phyloP scores from a whole-genome alignment of 2,113 vertebrate genomes.

The Phrynocephalus versicolor region DNA sequence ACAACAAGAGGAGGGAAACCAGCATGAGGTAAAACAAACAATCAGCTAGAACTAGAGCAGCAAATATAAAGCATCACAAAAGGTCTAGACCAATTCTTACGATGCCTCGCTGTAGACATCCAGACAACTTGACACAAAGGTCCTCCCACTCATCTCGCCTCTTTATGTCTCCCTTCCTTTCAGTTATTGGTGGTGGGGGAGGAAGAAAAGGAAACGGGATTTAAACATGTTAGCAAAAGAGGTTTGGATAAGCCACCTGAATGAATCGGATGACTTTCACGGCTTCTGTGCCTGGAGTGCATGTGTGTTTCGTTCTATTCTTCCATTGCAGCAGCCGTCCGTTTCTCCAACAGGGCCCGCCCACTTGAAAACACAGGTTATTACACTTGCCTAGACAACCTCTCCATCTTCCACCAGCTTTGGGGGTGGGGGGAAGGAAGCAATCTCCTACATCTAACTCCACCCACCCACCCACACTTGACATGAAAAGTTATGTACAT shows the following conservation, averaged over 20 bases:
- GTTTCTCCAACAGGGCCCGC: neutral
- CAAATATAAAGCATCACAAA: neutral
- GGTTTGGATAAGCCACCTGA: neutral
- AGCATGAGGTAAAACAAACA: neutral
- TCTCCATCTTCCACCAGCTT: neutral
- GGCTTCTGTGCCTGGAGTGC: neutral
- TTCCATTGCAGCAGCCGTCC: neutral
- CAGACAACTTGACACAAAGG: neutral
- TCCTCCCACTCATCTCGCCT: neutral
- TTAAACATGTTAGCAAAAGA: constrained; percentile 9
- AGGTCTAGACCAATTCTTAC: neutral
- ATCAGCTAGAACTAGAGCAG: neutral
- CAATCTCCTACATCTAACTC: neutral
- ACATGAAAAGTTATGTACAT: neutral
- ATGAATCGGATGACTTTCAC: neutral
- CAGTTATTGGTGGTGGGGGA: neutral
- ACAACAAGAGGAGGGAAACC: neutral
- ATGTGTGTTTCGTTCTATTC: neutral
- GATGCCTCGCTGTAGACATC: neutral
- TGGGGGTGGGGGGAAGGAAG: too few species aligned
- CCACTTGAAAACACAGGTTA: neutral
- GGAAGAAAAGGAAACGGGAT: neutral
- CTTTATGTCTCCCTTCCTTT: neutral
- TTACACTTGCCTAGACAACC: neutral
- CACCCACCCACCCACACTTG: neutral